These are phyloP conservation scores for Diogma glabrata DNA, from an alignment of 2,888 invertebrate genomes.

Conservation along the genomic window DNA sequence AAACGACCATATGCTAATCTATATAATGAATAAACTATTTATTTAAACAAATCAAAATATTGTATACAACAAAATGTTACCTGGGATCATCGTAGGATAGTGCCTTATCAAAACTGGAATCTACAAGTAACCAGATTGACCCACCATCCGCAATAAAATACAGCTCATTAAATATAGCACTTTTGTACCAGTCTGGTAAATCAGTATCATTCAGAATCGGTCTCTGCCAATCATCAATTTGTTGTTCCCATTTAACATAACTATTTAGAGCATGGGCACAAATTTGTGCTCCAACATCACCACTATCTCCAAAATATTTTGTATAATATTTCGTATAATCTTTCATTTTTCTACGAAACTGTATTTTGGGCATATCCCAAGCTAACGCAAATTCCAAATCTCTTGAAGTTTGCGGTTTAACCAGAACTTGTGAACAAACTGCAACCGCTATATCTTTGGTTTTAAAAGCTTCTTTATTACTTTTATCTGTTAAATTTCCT, in stretches of 20 bases:
- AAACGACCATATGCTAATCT: slow-evolving; percentile 73
- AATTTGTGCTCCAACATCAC: slow-evolving; percentile 60
- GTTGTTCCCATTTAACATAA: slow-evolving; percentile 68
- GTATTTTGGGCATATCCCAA: slow-evolving; percentile 87
- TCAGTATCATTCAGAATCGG: slow-evolving; percentile 65
- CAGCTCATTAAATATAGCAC: slow-evolving; percentile 89
- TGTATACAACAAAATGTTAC: too few relatives aligned
- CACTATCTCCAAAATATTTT: slow-evolving; percentile 63
- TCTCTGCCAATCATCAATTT: slow-evolving; percentile 77
- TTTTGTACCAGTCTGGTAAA: slow-evolving; percentile 89
- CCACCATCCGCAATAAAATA: slow-evolving; percentile 91
- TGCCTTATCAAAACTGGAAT: slow-evolving; percentile 42
- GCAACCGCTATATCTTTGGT: slow-evolving; percentile 56
- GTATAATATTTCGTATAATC: slow-evolving; percentile 69
- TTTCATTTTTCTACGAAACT: slow-evolving; percentile 58
- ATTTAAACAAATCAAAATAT: too few relatives aligned
- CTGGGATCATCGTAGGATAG: slow-evolving; percentile 54
- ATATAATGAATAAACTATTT: too few relatives aligned
- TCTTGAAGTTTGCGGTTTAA: slow-evolving; percentile 42
- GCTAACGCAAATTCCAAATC: slow-evolving; percentile 60
- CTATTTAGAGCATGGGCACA: slow-evolving; percentile 66
- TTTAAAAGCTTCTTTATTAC: slow-evolving; percentile 29
- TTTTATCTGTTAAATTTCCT: slow-evolving; percentile 47
- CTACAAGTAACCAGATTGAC: slow-evolving; percentile 66
- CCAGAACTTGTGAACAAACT: slow-evolving; percentile 51